phyloP scores from a whole-genome alignment of 1,140 invertebrate species.

The Popillia japonica region DNA sequence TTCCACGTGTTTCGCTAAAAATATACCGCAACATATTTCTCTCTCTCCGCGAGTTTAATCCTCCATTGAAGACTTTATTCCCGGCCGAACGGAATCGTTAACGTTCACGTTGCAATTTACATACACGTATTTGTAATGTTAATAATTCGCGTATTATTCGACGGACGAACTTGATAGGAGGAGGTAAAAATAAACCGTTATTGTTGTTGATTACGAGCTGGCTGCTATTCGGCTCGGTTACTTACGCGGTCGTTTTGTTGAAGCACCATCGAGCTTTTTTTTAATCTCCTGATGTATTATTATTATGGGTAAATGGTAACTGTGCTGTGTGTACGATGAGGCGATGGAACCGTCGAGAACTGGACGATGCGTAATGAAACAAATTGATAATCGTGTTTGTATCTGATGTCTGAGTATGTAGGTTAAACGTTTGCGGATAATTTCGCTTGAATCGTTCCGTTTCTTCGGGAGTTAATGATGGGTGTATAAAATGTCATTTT shows the following conservation, averaged over 20 bases:
- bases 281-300: background rate
- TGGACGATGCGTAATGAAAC: background rate
- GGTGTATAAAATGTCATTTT: too few relatives aligned
- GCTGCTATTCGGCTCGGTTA: background rate
- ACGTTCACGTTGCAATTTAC: background rate
- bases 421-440: background rate
- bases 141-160: background rate
- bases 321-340: background rate
- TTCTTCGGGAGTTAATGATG: too few relatives aligned
- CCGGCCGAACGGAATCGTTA: background rate
- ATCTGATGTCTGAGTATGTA: background rate
- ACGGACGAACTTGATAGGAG: too few relatives aligned
- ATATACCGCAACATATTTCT: background rate
- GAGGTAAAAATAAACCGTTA: too few relatives aligned
- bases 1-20: background rate
- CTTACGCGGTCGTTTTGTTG: background rate
- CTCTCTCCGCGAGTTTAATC: too few relatives aligned
- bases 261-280: background rate
- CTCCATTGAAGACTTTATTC: background rate
- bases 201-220: too few relatives aligned
- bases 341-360: background rate
- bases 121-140: background rate
- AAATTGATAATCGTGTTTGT: background rate
- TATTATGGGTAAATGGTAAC: too few relatives aligned
- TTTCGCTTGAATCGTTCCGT: too few relatives aligned